Percentiles rank a stretch among this genome's conserved stretches.
Conservation (phyloP, 2,888 invertebrate species). For the Conus canariensis region DNA sequence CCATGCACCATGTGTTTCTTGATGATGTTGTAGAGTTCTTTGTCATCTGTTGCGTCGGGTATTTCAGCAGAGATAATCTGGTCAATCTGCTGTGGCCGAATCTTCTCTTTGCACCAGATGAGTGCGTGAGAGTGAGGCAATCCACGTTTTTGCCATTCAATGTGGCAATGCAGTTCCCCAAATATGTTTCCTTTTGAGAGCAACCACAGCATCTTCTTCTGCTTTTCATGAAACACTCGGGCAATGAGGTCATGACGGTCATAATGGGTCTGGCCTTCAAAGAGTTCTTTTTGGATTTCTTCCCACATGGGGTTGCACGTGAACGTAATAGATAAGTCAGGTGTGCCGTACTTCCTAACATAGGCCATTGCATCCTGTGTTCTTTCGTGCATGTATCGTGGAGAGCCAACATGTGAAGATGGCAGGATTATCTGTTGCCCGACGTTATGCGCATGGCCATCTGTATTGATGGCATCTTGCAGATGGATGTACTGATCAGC, state of each 20-base stretch:
- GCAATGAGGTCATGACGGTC: too few relatives aligned
- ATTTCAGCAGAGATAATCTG: constrained; percentile 55
- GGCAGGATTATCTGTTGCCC: constrained; percentile 66
- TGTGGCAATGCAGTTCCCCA: constrained; percentile 53
- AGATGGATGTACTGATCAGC: constrained; percentile 62
- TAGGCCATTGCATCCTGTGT: constrained; percentile 79
- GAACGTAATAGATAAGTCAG: constrained; percentile 76
- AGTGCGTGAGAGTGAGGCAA: too few relatives aligned
- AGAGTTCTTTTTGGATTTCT: constrained; percentile 46
- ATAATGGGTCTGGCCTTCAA: neutral
- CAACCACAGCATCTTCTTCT: too few relatives aligned
- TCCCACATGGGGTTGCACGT: constrained; percentile 53
- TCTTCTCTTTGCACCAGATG: constrained; percentile 60
- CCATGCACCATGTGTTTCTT: constrained; percentile 61
- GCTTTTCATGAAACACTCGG: too few relatives aligned
- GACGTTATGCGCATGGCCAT: constrained; percentile 44
- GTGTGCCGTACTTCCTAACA: constrained; percentile 77
- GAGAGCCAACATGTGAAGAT: constrained; percentile 68
- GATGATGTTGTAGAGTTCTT: constrained; percentile 53
- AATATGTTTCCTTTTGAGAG: too few relatives aligned
- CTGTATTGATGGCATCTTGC: constrained; percentile 57
- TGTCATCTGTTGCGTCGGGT: constrained; percentile 54
- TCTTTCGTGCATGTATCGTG: constrained; percentile 75
- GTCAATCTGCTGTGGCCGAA: constrained; percentile 45
- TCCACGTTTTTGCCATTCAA: constrained; percentile 75